Evolutionary conservation across 2,113 vertebrate genomes (phyloP).

Genomic region (Eulacestoma nigropectus): DNA sequence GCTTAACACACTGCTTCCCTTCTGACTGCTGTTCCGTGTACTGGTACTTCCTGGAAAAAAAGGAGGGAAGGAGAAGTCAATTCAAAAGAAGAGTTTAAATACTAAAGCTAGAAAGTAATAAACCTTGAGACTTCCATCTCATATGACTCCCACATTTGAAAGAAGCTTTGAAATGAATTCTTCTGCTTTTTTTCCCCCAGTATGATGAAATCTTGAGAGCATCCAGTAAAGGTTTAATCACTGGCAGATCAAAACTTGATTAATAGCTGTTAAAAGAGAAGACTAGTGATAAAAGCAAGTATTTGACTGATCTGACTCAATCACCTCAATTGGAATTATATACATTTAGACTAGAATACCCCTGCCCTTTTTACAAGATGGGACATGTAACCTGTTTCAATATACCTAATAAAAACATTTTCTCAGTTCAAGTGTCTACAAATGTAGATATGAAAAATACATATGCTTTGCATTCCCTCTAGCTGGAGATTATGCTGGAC

Average conservation of each 20-base stretch:
- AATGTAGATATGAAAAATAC: background rate
- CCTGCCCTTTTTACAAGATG: background rate
- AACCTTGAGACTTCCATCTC: background rate
- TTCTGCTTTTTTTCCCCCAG: background rate
- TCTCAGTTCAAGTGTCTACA: background rate
- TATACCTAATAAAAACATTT: background rate
- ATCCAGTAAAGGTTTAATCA: background rate
- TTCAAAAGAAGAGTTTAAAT: background rate
- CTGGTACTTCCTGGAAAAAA: conserved; percentile 84
- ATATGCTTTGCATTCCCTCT: background rate
- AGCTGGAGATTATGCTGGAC: background rate
- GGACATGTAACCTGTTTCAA: background rate
- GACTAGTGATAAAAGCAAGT: background rate
- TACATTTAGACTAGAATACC: background rate
- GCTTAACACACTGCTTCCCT: conserved; percentile 83
- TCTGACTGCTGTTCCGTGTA: conserved; percentile 87
- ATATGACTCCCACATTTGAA: background rate
- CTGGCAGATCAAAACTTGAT: background rate
- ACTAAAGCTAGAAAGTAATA: background rate
- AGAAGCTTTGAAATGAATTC: background rate
- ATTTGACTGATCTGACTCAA: background rate
- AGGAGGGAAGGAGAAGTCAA: background rate
- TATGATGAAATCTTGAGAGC: background rate
- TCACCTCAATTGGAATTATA: background rate
- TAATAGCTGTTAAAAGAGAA: background rate